Conservation (phyloP, 2,797 vertebrate species). For the Hemibagrus guttatus region DNA sequence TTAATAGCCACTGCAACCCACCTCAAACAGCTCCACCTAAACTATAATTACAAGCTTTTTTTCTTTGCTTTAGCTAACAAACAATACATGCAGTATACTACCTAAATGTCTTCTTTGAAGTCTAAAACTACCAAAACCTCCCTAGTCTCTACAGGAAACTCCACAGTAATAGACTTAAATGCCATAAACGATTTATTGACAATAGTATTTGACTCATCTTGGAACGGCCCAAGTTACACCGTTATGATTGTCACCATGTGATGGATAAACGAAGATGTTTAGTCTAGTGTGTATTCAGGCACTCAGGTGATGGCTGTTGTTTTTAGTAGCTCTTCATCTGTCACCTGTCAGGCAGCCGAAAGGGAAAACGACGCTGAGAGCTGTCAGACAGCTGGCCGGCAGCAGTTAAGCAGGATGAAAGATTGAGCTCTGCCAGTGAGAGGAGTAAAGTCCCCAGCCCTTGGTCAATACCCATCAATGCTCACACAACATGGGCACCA, state of each 20-base stretch:
- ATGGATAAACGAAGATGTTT: constrained; percentile 56
- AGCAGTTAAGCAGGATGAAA: constrained; percentile 48
- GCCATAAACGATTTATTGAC: constrained; percentile 51
- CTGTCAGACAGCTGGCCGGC: constrained; percentile 49
- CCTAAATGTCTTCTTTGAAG: constrained; percentile 15
- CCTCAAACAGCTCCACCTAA: not conserved
- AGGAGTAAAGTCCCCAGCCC: constrained; percentile 30
- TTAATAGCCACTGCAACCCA: not conserved
- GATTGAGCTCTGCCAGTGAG: constrained; percentile 44
- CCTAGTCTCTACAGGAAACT: constrained; percentile 31
- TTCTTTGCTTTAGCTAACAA: not conserved
- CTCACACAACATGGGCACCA: constrained; percentile 42
- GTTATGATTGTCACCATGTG: constrained; percentile 45
- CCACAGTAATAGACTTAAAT: constrained; percentile 40
- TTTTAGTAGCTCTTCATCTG: constrained; percentile 56
- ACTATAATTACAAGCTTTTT: not conserved
- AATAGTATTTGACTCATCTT: constrained; percentile 42
- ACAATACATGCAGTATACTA: not conserved
- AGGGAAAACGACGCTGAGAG: constrained; percentile 51
- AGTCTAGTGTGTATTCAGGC: constrained; percentile 47
- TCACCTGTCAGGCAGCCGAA: constrained; percentile 51
- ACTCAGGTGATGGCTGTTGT: constrained; percentile 47
- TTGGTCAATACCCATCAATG: constrained; percentile 55
- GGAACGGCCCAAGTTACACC: constrained; percentile 39
- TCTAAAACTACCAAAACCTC: constrained; percentile 36